Evolutionary conservation across 2,113 vertebrate genomes (phyloP).

Genomic region (Sylvilagus bachmani): DNA sequence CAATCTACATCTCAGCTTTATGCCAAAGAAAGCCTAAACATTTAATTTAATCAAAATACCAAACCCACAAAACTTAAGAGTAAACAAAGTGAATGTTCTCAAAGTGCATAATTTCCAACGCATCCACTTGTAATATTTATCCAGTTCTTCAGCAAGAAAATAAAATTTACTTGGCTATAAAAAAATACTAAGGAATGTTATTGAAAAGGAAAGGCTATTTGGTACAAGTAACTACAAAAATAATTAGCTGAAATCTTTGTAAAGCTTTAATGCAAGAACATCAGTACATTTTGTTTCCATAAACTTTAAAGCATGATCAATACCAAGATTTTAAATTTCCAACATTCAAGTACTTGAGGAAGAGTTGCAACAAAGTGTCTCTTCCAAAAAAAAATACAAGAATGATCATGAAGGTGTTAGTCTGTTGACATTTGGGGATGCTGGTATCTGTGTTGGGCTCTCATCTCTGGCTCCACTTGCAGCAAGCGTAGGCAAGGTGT

Average conservation of each 20-base stretch:
- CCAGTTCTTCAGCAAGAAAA: conserved; percentile 87
- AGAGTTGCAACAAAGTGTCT: conserved; percentile 84
- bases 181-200: conserved; percentile 93
- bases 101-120: conserved; percentile 83
- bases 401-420: conserved; percentile 86
- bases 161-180: conserved; percentile 89
- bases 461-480: conserved; percentile 88
- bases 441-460: conserved; percentile 79
- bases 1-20: conserved; percentile 81
- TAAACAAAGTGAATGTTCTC: conserved; percentile 79
- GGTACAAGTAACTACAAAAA: conserved; percentile 98
- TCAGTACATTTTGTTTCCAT: conserved; percentile 90
- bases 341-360: conserved; percentile 87
- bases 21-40: conserved; percentile 72
- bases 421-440: conserved; percentile 85
- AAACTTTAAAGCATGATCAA: conserved; percentile 90
- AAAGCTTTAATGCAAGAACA: conserved; percentile 92
- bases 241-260: conserved; percentile 93
- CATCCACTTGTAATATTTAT: conserved; percentile 80
- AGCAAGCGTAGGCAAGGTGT: conserved; percentile 76
- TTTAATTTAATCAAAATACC: conserved; percentile 79
- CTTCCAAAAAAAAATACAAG: conserved; percentile 67
- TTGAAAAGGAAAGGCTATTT: conserved; percentile 92
- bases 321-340: conserved; percentile 88
- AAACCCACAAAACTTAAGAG: conserved; percentile 75